phyloP scores from a whole-genome alignment of 64 coral and sea anemone species.

The Montipora capricornis region DNA sequence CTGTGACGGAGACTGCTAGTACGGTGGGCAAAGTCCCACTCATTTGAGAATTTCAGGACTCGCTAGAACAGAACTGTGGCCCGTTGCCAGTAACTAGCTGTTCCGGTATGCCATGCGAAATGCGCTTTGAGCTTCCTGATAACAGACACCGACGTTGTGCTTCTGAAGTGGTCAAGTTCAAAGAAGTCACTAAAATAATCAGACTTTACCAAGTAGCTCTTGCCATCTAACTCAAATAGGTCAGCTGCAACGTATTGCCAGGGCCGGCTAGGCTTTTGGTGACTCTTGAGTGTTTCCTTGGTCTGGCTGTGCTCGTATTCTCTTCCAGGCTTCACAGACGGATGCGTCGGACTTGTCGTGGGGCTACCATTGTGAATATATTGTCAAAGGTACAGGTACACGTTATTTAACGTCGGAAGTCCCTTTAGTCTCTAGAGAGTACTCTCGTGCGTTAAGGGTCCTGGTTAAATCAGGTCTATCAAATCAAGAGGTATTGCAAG shows the following conservation, averaged over 20 bases:
- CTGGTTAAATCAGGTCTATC: too few relatives aligned
- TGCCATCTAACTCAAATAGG: not conserved
- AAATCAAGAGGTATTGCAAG: too few relatives aligned
- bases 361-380: too few relatives aligned
- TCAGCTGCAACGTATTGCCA: not conserved
- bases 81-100: not conserved
- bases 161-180: slow-evolving; percentile 14
- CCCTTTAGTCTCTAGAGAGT: too few relatives aligned
- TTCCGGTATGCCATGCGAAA: not conserved
- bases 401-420: too few relatives aligned
- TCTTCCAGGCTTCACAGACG: not conserved
- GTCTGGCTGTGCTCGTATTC: not conserved
- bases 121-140: slow-evolving; percentile 19
- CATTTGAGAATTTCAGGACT: slow-evolving; percentile 9
- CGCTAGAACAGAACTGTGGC: not conserved
- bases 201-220: not conserved
- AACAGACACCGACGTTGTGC: not conserved
- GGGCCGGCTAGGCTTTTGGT: not conserved
- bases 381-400: too few relatives aligned
- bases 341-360: not conserved
- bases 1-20: too few relatives aligned
- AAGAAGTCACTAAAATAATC: slow-evolving; percentile 27
- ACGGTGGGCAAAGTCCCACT: too few relatives aligned
- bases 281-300: slow-evolving; percentile 28
- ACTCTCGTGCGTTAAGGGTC: too few relatives aligned